These are phyloP conservation scores for Melolontha melolontha DNA, from an alignment of 2,888 invertebrate species.

Conservation along the genomic window DNA sequence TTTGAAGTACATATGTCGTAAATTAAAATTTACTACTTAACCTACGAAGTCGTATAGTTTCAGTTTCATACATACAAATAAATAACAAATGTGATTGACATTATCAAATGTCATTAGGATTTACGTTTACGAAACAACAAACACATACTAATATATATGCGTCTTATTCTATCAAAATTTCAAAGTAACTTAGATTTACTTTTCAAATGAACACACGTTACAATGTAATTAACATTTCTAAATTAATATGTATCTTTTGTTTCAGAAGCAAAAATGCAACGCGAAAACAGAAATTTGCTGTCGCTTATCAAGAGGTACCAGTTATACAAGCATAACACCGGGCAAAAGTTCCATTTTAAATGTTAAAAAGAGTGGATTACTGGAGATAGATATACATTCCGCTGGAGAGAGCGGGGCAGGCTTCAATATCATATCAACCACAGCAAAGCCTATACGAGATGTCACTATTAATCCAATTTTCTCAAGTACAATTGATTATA, in stretches of 20 bases:
- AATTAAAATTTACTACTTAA: no score
- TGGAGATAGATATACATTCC: constrained; percentile 56
- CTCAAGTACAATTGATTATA: constrained; percentile 59
- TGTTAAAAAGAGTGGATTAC: constrained; percentile 56
- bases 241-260: constrained; percentile 44
- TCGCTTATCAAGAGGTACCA: constrained; percentile 49
- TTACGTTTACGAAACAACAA: no score
- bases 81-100: no score
- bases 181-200: no score
- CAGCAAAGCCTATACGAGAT: constrained; percentile 59
- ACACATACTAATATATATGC: no score
- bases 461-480: constrained; percentile 53
- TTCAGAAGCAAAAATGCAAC: constrained; percentile 63
- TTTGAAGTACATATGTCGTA: no score
- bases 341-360: constrained; percentile 58
- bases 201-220: no score
- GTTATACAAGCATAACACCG: constrained; percentile 46
- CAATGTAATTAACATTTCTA: no score
- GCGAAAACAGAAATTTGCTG: constrained; percentile 65
- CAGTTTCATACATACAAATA: no score
- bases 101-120: no score
- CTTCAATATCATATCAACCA: constrained; percentile 50
- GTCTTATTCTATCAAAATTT: no score
- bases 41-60: no score
- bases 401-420: constrained; percentile 58